Base-by-base conservation (phyloP, 2,797 vertebrate genomes). In the Moxostoma hubbsi region DNA sequence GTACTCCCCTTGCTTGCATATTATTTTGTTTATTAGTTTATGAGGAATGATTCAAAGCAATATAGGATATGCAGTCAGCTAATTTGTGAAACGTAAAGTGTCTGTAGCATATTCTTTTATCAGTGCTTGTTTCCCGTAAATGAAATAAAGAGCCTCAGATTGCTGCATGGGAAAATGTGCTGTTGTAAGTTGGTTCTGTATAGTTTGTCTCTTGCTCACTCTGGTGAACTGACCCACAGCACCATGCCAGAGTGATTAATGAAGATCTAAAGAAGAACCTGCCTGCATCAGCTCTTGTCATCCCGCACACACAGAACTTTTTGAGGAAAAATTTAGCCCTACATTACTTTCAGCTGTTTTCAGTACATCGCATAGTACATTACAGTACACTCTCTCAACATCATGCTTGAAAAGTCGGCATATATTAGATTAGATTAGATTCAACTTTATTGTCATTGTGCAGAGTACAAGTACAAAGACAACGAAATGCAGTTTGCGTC, bases 211-310 rank as follows among this genome's bases (percentile, higher is more conserved):
- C 45, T 49, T 15, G 15, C 13, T 51, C 18, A 54, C 6, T 11
- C 9, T 24, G 58, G 5, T 24, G 58, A 61, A 61, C 50, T 54
- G 61, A 75, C 61, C 50, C 7, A 55, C 8, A 63, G 43, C 24
- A 10, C 8, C 6, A 2, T 49, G 51, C 49, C 73, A 66, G 73
- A 15, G 43, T 85, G 74, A 85, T 85, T 75, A 78, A 82, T 85
- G 77, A 81, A 74, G 55, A 54, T 51, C 75, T 72, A 78, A 77
- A 78, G 70, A 67, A 72, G 67, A 75, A 81, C 59, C 15, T n/a
- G 13, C 57, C 58, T 46, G 18, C 36, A 47, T 81, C 73, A 65
- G 73, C 62, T 57, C 3, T 15, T 67, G 43, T 24, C 77, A 18
- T 43, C 61, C 11, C 18, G 63, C 54, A 74, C 62, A 66, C 36